Conservation (phyloP, 2,888 invertebrate genomes). For the Apodemia zela region DNA sequence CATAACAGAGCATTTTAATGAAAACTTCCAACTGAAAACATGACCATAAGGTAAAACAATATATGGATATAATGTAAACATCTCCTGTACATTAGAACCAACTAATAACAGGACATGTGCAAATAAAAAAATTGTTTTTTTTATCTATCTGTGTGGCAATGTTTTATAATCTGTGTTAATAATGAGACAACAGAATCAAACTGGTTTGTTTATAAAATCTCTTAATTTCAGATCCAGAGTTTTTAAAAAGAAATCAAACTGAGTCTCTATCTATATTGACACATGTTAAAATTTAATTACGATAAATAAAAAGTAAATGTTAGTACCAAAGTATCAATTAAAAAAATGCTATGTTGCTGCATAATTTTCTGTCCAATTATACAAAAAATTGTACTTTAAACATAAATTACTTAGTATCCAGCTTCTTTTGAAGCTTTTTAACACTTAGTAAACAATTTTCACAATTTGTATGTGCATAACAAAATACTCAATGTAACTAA, state of each 20-base stretch:
- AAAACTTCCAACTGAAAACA: not conserved
- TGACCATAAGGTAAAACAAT: not conserved
- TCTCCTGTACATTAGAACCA: slow-evolving; percentile 1
- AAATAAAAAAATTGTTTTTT: not conserved
- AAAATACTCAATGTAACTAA: slow-evolving; percentile 44
- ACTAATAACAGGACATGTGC: slow-evolving; percentile 4
- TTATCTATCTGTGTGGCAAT: not conserved
- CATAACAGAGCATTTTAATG: not conserved
- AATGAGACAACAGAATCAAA: not conserved
- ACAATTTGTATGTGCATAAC: slow-evolving; percentile 44
- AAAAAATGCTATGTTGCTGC: not conserved
- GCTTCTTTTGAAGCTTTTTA: slow-evolving; percentile 16
- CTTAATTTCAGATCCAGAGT: no score
- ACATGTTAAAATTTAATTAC: not conserved
- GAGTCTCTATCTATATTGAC: not conserved
- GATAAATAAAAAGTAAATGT: not conserved
- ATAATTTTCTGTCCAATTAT: slow-evolving; percentile 8
- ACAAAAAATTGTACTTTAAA: slow-evolving; percentile 20
- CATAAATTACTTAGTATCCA: slow-evolving; percentile 11
- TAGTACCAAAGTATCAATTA: not conserved
- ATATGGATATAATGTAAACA: not conserved
- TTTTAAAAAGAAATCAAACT: not conserved
- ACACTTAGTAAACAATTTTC: slow-evolving; percentile 24
- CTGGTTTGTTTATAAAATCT: not conserved
- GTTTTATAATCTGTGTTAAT: not conserved